These are phyloP conservation scores for Brachyopa scutellaris DNA, from an alignment of 2,888 invertebrate genomes.

Conservation along the genomic window DNA sequence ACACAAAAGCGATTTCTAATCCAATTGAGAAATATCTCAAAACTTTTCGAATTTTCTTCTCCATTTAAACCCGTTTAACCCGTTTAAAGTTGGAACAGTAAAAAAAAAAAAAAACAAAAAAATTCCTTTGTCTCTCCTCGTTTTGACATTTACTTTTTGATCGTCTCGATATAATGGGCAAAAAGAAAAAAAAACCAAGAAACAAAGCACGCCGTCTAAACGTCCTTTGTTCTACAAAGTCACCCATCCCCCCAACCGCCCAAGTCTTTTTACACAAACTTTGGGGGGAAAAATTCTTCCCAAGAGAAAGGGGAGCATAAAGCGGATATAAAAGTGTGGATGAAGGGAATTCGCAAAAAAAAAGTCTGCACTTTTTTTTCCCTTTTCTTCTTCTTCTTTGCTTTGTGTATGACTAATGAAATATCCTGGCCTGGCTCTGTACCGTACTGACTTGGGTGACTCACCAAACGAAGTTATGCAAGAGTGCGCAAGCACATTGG, in stretches of 20 bases:
- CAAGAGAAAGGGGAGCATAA: constrained; percentile 36
- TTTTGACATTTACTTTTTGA: constrained; percentile 66
- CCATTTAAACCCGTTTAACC: constrained; percentile 34
- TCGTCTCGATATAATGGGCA: background rate
- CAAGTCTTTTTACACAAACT: constrained; percentile 9
- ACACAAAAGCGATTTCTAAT: constrained; percentile 7
- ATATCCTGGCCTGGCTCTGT: constrained; percentile 62
- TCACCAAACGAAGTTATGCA: constrained; percentile 72
- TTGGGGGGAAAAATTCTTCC: constrained; percentile 46
- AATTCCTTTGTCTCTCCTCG: constrained; percentile 37
- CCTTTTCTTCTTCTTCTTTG: constrained; percentile 18
- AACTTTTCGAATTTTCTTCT: background rate
- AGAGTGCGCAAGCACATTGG: constrained; percentile 73
- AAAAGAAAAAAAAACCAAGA: background rate
- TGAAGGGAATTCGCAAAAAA: constrained; percentile 37
- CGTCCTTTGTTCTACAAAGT: constrained; percentile 47
- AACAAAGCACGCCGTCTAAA: constrained; percentile 48
- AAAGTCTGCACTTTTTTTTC: constrained; percentile 46
- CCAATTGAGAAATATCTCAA: constrained; percentile 10
- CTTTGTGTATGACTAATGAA: constrained; percentile 69
- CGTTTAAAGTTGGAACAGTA: too few relatives aligned
- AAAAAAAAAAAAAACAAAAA: background rate
- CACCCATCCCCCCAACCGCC: background rate
- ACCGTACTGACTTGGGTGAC: constrained; percentile 55
- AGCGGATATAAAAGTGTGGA: constrained; percentile 9